Percentiles rank a stretch among this genome's conserved stretches.
phyloP scores from a whole-genome alignment of 2,113 vertebrate species.

The Entelurus aequoreus region DNA sequence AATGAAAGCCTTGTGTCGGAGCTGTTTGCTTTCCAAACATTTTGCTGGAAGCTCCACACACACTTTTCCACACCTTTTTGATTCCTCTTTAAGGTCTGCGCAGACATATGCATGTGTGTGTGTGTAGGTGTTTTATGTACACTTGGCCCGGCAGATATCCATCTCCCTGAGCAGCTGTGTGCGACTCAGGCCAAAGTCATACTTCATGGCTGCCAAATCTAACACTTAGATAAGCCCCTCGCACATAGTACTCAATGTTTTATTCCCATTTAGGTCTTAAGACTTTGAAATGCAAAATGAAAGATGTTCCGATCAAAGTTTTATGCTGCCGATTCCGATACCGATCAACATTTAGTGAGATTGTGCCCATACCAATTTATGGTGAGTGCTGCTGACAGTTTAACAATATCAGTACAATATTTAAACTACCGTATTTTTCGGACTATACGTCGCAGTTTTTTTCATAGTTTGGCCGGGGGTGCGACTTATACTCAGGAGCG shows the following conservation, averaged over 20 bases:
- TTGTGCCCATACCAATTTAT: no score
- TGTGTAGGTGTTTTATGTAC: slow-evolving; percentile 31
- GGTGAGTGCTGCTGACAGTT: no score
- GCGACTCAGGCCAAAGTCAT: slow-evolving; percentile 49
- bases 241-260: slow-evolving; percentile 51
- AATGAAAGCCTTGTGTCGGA: slow-evolving; percentile 50
- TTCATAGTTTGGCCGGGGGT: no score
- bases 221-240: slow-evolving; percentile 51
- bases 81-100: slow-evolving; percentile 36
- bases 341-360: no score
- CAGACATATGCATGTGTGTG: slow-evolving; percentile 32
- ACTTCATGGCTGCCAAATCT: slow-evolving; percentile 45
- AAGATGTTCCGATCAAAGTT: no score
- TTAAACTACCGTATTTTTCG: no score
- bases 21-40: slow-evolving; percentile 58
- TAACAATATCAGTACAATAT: no score
- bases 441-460: no score
- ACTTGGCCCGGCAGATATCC: slow-evolving; percentile 44
- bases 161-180: slow-evolving; percentile 45
- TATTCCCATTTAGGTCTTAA: slow-evolving; percentile 52
- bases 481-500: no score
- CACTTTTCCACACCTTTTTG: slow-evolving; percentile 34
- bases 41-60: slow-evolving; percentile 54
- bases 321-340: no score
- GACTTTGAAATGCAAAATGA: slow-evolving; percentile 12